Evolutionary conservation across 2,797 vertebrate species (phyloP).

Genomic region (Tolypeutes matacus): DNA sequence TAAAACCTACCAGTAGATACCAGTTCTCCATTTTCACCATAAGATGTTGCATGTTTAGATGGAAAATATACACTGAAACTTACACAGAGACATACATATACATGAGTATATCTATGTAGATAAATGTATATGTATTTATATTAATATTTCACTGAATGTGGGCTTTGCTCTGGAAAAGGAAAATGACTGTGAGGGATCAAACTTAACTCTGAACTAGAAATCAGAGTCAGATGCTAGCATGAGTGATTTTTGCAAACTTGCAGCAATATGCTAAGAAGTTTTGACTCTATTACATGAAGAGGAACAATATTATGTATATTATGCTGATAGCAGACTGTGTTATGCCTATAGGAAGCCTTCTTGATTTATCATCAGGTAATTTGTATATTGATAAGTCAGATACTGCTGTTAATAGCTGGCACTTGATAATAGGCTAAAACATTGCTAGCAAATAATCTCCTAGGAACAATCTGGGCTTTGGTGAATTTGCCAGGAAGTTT

Average conservation of each 20-base stretch:
- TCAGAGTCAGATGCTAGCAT: constrained; percentile 28
- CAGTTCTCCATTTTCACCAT: constrained; percentile 54
- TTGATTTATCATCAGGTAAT: constrained; percentile 37
- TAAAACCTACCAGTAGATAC: constrained; percentile 63
- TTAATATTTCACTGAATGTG: constrained; percentile 46
- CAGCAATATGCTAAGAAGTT: background rate
- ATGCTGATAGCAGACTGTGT: background rate
- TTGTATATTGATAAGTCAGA: constrained; percentile 6
- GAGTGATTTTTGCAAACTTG: background rate
- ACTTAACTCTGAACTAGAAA: constrained; percentile 10
- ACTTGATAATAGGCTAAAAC: constrained; percentile 3
- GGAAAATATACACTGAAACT: background rate
- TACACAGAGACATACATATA: background rate
- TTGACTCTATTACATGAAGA: background rate
- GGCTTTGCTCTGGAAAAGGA: constrained; percentile 63
- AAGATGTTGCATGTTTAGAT: constrained; percentile 58
- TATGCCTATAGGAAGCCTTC: background rate
- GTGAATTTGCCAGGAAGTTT: background rate
- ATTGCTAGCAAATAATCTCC: background rate
- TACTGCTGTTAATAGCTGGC: background rate
- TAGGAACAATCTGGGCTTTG: background rate
- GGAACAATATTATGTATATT: background rate
- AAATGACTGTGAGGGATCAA: constrained; percentile 62
- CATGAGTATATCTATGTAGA: constrained; percentile 61
- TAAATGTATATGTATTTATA: too few species aligned